Evolutionary conservation across 1,140 invertebrate genomes (phyloP).

Genomic region (Zaprionus kolodkinae): DNA sequence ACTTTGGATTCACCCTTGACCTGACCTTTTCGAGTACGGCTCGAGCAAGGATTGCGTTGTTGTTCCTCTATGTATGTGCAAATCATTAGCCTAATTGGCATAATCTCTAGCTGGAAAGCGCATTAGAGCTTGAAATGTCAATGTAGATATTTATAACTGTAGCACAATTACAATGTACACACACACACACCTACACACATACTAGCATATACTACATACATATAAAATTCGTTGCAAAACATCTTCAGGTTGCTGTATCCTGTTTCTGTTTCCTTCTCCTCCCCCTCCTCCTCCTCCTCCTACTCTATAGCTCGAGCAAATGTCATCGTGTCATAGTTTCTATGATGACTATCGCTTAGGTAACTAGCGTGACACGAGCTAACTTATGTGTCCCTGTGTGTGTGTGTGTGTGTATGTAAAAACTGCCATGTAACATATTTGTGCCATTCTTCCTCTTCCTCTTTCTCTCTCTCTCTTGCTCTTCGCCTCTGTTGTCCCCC

Average conservation of each 20-base stretch:
- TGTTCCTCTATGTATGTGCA: background rate
- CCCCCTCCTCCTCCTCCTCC: background rate
- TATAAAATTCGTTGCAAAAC: background rate
- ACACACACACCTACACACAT: background rate
- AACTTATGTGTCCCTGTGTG: background rate
- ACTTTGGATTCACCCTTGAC: slow-evolving; percentile 1
- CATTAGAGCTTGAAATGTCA: slow-evolving; percentile 10
- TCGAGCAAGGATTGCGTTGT: background rate
- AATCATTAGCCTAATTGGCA: slow-evolving; percentile 8
- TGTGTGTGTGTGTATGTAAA: slow-evolving; percentile 5
- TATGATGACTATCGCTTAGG: slow-evolving; percentile 19
- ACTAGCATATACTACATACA: too few species aligned
- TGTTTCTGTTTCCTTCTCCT: background rate
- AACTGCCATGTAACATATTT: slow-evolving; percentile 24
- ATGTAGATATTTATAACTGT: background rate
- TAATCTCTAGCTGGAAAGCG: slow-evolving; percentile 2
- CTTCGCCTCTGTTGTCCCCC: slow-evolving; percentile 21
- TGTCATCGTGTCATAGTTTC: slow-evolving; percentile 21
- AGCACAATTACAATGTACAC: background rate
- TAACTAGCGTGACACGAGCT: slow-evolving; percentile 1
- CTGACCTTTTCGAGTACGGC: background rate
- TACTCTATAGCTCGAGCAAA: background rate
- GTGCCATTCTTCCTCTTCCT: background rate
- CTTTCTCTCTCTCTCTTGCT: background rate
- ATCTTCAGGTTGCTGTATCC: background rate